Conservation (phyloP, 2,888 invertebrate genomes). For the Elysia crispata region DNA sequence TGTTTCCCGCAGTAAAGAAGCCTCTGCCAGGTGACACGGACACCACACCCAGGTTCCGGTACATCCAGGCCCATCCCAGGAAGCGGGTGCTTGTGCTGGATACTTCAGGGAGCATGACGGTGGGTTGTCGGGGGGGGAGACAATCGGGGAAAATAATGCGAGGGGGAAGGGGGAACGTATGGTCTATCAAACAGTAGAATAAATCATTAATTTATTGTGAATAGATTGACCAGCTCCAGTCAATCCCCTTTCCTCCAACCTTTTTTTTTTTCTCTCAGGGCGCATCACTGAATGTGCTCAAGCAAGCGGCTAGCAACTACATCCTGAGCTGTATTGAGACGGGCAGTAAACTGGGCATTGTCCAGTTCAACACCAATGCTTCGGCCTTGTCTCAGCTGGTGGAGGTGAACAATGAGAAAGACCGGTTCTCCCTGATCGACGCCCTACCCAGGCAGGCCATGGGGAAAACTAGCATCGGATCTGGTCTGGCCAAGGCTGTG, state of each 20-base stretch:
- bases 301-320: constrained; percentile 54
- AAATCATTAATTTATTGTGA: too few species aligned
- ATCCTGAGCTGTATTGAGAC: constrained; percentile 53
- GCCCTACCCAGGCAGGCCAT: constrained; percentile 51
- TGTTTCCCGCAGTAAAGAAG: constrained; percentile 20
- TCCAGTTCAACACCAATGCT: constrained; percentile 55
- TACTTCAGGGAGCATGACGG: constrained; percentile 59
- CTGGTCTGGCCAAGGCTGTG: constrained; percentile 54
- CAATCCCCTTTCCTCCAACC: neutral
- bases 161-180: neutral
- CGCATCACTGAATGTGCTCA: constrained; percentile 49
- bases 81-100: constrained; percentile 58
- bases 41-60: constrained; percentile 54
- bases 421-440: constrained; percentile 50
- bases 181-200: neutral
- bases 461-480: constrained; percentile 58
- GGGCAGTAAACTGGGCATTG: constrained; percentile 54
- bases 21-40: constrained; percentile 46
- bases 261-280: constrained; percentile 41
- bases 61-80: constrained; percentile 54
- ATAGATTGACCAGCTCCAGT: too few species aligned
- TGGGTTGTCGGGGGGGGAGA: constrained; percentile 30
- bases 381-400: constrained; percentile 47
- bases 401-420: constrained; percentile 50
- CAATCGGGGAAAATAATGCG: neutral